A percentile compares a stretch with the other conserved stretches of the same genome.
Conservation (phyloP, 1,140 invertebrate genomes). For the Battus philenor region DNA sequence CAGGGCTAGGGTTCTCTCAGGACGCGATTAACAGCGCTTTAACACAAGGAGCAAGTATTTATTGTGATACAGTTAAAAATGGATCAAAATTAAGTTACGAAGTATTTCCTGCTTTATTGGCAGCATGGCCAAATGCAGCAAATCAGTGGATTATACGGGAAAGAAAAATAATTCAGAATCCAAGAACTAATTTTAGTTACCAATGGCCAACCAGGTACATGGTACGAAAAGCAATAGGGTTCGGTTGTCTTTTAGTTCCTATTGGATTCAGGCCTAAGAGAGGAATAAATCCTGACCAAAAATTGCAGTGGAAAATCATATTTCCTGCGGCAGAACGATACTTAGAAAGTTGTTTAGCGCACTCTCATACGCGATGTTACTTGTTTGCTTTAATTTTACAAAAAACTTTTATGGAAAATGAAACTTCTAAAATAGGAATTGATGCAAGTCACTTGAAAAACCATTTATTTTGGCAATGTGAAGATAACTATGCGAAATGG, state of each 20-base stretch:
- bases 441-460: conserved; percentile 82
- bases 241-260: conserved; percentile 82
- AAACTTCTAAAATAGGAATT: conserved; percentile 76
- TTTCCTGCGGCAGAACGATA: conserved; percentile 85
- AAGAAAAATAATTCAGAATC: conserved; percentile 73
- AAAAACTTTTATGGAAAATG: conserved; percentile 81
- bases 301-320: conserved; percentile 84
- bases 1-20: conserved; percentile 70
- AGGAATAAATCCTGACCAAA: conserved; percentile 75
- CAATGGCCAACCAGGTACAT: conserved; percentile 82
- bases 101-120: conserved; percentile 79
- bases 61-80: conserved; percentile 71
- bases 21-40: conserved; percentile 67
- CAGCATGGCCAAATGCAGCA: conserved; percentile 80
- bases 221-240: conserved; percentile 79
- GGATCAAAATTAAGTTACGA: conserved; percentile 73
- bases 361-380: conserved; percentile 82
- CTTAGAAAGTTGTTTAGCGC: conserved; percentile 82
- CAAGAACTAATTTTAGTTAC: conserved; percentile 75
- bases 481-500: conserved; percentile 82
- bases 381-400: conserved; percentile 80
- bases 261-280: conserved; percentile 79
- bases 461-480: conserved; percentile 87
- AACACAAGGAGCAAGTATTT: conserved; percentile 78
- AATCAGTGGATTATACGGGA: conserved; percentile 79